Evolutionary conservation across 2,797 vertebrate species (phyloP).

Genomic region (Sebastes dallii): DNA sequence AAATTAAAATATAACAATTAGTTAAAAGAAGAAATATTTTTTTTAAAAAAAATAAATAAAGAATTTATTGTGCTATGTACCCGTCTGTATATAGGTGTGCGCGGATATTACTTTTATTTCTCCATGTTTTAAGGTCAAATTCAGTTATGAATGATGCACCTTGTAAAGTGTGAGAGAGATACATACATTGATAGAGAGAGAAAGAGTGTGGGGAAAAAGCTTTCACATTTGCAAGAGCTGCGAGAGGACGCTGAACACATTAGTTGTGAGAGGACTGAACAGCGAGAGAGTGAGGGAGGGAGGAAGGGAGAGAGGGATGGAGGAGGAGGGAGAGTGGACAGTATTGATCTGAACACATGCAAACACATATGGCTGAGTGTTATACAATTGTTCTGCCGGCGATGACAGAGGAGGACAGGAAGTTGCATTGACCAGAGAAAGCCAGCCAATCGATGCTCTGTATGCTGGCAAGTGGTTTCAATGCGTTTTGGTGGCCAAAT

Average conservation of each 20-base stretch:
- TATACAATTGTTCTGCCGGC: constrained; percentile 54
- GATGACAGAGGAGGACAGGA: constrained; percentile 22
- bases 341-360: constrained; percentile 49
- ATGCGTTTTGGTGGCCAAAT: neutral
- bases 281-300: neutral
- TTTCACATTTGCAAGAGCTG: neutral
- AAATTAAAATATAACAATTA: no score
- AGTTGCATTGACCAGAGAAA: constrained; percentile 29
- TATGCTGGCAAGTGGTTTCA: no score
- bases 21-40: no score
- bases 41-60: neutral
- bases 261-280: constrained; percentile 11
- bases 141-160: neutral
- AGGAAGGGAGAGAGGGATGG: constrained; percentile 6
- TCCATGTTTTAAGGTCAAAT: neutral
- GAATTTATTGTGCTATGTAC: neutral
- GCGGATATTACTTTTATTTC: neutral
- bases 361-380: constrained; percentile 54
- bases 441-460: no score
- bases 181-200: neutral
- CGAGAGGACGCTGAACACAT: constrained; percentile 7
- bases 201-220: neutral
- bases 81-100: neutral
- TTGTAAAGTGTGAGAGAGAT: neutral
- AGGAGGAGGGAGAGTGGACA: constrained; percentile 39